Conservation (phyloP, 2,797 vertebrate genomes). For the Anguilla pacifica region DNA sequence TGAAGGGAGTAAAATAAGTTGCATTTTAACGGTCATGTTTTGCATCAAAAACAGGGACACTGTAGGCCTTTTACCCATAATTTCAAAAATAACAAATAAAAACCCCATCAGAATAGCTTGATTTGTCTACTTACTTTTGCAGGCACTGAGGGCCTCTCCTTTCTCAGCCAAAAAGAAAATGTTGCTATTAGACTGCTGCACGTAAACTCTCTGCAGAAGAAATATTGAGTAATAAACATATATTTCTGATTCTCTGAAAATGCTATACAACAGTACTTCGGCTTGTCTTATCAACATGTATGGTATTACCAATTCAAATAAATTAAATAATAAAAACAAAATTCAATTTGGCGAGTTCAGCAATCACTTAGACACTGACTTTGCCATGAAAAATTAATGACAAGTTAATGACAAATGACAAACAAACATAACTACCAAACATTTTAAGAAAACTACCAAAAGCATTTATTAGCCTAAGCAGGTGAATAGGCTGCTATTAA, state of each 20-base stretch:
- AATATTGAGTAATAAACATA: constrained; percentile 21
- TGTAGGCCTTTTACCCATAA: background rate
- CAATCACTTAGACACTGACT: too few species aligned
- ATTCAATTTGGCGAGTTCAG: too few species aligned
- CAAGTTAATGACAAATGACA: too few species aligned
- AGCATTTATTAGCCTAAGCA: too few species aligned
- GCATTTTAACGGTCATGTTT: constrained; percentile 25
- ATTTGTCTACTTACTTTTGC: constrained; percentile 81
- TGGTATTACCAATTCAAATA: too few species aligned
- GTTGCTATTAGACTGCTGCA: constrained; percentile 91
- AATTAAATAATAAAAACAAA: too few species aligned
- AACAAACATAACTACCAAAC: too few species aligned
- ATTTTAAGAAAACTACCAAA: too few species aligned
- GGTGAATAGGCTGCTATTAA: too few species aligned
- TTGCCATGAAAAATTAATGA: too few species aligned
- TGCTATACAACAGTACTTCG: too few species aligned
- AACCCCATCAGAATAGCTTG: background rate
- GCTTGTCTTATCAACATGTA: too few species aligned
- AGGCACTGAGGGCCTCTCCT: constrained; percentile 76
- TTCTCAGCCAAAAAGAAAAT: constrained; percentile 89
- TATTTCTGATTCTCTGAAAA: background rate
- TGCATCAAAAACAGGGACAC: background rate
- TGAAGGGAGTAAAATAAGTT: constrained; percentile 22
- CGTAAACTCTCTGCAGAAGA: constrained; percentile 84
- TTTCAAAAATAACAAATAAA: background rate